Evolutionary conservation across 2,113 vertebrate species (phyloP).

Genomic region (Turdus rufiventris): DNA sequence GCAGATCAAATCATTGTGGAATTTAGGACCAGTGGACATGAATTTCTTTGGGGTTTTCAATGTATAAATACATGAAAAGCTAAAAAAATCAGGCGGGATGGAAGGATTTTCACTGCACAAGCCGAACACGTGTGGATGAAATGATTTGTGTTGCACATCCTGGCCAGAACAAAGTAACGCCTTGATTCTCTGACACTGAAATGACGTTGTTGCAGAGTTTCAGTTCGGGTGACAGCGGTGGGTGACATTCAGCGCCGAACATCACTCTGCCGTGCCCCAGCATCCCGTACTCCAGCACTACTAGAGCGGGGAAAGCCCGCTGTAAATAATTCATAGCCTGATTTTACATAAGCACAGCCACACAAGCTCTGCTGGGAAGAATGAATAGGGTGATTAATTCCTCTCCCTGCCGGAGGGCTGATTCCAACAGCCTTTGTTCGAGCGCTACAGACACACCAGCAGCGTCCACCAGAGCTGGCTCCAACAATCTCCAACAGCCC

Average conservation of each 20-base stretch:
- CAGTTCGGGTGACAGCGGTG: not conserved
- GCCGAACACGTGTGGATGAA: not conserved
- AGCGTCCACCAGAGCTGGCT: not conserved
- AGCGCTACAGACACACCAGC: not conserved
- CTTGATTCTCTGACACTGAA: not conserved
- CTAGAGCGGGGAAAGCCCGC: not conserved
- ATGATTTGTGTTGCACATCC: not conserved
- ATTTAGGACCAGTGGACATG: not conserved
- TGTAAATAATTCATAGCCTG: constrained; percentile 47
- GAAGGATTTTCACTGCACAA: not conserved
- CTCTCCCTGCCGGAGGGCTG: not conserved
- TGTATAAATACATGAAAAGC: not conserved
- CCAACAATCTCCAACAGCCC: not conserved
- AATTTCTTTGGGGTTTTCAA: not conserved
- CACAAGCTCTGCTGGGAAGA: not conserved
- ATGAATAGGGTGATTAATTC: constrained; percentile 25
- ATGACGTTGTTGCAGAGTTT: not conserved
- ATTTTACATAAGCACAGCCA: not conserved
- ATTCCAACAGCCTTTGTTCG: constrained; percentile 19
- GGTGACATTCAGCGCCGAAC: not conserved
- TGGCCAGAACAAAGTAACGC: not conserved
- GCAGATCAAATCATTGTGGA: not conserved
- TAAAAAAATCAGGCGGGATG: not conserved
- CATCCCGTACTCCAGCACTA: not conserved
- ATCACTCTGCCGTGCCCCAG: not conserved